These are phyloP conservation scores for Cloeon dipterum DNA, from an alignment of 2,888 invertebrate genomes.

Conservation along the genomic window DNA sequence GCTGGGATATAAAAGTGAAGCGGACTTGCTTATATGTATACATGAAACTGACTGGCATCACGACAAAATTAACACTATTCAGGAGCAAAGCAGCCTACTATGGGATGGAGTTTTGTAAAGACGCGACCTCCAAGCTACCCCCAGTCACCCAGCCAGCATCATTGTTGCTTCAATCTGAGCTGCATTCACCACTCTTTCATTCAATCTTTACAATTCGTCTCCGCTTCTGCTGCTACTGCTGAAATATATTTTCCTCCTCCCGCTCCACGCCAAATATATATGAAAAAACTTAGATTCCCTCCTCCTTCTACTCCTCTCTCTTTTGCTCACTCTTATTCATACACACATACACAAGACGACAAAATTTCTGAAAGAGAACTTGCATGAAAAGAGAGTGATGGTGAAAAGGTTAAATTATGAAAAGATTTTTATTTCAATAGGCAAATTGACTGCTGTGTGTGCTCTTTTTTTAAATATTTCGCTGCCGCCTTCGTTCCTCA, in stretches of 20 bases:
- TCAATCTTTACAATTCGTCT: not conserved
- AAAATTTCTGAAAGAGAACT: conserved; percentile 1
- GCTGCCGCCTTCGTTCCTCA: too few relatives aligned
- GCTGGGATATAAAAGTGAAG: too few relatives aligned
- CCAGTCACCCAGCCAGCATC: too few relatives aligned
- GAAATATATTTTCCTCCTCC: conserved; percentile 1
- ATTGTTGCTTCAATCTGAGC: conserved; percentile 1
- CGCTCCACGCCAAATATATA: not conserved
- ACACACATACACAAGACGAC: not conserved
- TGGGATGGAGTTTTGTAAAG: not conserved
- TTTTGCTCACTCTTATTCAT: not conserved
- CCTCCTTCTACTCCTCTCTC: not conserved
- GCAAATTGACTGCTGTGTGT: conserved; percentile 2
- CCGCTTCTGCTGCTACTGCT: not conserved
- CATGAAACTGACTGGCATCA: too few relatives aligned
- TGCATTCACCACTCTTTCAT: conserved; percentile 1
- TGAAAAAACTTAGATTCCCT: not conserved
- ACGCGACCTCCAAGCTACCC: too few relatives aligned
- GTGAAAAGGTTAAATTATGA: conserved; percentile 2
- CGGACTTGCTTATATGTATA: too few relatives aligned
- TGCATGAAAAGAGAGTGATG: conserved; percentile 1
- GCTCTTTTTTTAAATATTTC: not conserved
- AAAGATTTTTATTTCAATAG: conserved; percentile 2
- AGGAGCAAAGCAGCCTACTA: not conserved
- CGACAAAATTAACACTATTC: conserved; percentile 2